Evolutionary conservation across 2,797 vertebrate species (phyloP).

Genomic region (Sebastes melanostomus): DNA sequence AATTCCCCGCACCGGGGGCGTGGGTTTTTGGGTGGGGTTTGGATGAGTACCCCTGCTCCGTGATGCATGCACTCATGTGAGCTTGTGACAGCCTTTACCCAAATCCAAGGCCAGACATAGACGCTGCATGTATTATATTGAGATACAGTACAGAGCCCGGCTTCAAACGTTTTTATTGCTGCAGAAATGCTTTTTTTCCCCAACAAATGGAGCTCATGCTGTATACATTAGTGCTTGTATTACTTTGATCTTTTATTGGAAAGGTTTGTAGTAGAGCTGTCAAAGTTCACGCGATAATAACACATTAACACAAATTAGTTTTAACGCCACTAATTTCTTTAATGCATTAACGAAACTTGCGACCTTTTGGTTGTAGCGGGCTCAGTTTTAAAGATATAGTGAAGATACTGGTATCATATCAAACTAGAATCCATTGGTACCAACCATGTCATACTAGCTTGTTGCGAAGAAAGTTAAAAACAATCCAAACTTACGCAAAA

Average conservation of each 20-base stretch:
- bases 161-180: conserved; percentile 42
- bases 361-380: too few species aligned
- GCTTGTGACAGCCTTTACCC: conserved; percentile 82
- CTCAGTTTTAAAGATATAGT: too few species aligned
- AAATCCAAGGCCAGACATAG: conserved; percentile 82
- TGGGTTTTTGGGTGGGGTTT: conserved; percentile 85
- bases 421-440: too few species aligned
- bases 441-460: too few species aligned
- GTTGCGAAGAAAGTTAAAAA: too few species aligned
- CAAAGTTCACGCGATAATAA: too few species aligned
- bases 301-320: too few species aligned
- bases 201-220: conserved; percentile 29
- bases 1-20: conserved; percentile 86
- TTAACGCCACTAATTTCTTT: too few species aligned
- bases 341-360: too few species aligned
- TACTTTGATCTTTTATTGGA: conserved; percentile 17
- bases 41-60: conserved; percentile 86
- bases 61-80: conserved; percentile 87
- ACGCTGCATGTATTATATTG: conserved; percentile 76
- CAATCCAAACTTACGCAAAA: too few species aligned
- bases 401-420: too few species aligned
- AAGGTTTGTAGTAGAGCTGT: too few species aligned
- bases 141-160: conserved; percentile 59
- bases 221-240: conserved; percentile 27
- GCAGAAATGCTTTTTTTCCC: conserved; percentile 16